These are phyloP conservation scores for Habroteleia sp. DNA, from an alignment of 2,888 invertebrate genomes.

Conservation along the genomic window DNA sequence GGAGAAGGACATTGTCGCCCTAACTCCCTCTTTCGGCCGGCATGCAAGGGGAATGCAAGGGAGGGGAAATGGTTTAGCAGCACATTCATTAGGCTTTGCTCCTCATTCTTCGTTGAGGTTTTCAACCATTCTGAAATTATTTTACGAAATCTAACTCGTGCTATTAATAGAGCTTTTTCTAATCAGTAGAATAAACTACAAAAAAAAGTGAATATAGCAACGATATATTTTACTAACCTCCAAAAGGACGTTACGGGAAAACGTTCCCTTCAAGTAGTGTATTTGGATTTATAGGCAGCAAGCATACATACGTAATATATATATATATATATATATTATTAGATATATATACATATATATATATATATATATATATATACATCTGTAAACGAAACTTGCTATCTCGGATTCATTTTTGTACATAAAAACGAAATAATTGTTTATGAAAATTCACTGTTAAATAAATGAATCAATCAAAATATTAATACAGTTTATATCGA, in stretches of 20 bases:
- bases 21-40: not conserved
- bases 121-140: conserved; percentile 34
- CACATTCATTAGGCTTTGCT: conserved; percentile 67
- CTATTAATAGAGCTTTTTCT: too few species aligned
- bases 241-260: conserved; percentile 4
- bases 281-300: conserved; percentile 3
- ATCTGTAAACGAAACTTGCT: not conserved
- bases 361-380: too few species aligned
- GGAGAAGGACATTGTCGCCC: conserved; percentile 15
- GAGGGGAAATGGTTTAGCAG: conserved; percentile 50
- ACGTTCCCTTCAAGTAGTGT: conserved; percentile 4
- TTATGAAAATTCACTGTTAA: too few species aligned
- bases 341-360: too few species aligned
- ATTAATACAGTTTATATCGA: conserved; percentile 21
- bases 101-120: conserved; percentile 73
- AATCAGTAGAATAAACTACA: not conserved
- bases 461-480: too few species aligned
- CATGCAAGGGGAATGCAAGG: conserved; percentile 24
- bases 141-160: not conserved
- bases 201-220: not conserved
- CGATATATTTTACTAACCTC: not conserved
- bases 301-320: not conserved
- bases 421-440: not conserved
- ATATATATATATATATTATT: too few species aligned
- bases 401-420: not conserved